Evolutionary conservation across 1,140 invertebrate genomes (phyloP).

Genomic region (Lordiphosa clarofinis): DNA sequence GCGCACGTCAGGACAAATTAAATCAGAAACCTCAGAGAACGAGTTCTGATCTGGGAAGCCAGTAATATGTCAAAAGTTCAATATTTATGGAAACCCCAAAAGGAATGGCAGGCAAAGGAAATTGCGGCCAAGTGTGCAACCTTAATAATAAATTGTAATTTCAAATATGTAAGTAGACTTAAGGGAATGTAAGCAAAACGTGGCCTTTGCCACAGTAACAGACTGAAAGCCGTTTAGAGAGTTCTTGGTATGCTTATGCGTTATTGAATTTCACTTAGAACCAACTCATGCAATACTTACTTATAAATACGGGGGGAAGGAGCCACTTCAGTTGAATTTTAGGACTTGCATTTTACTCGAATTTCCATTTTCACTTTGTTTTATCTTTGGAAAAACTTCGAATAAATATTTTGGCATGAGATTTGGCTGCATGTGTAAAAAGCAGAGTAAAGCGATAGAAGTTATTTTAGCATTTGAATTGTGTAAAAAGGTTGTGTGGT

Average conservation of each 20-base stretch:
- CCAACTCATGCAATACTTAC: slow-evolving; percentile 42
- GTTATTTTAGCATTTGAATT: too few relatives aligned
- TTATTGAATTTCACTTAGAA: slow-evolving; percentile 77
- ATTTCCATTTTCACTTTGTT: background rate
- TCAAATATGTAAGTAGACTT: slow-evolving; percentile 12
- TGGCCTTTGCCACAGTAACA: background rate
- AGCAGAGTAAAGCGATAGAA: too few relatives aligned
- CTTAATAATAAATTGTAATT: slow-evolving; percentile 46
- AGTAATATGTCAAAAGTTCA: slow-evolving; percentile 1
- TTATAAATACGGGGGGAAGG: background rate
- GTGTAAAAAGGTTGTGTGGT: too few relatives aligned
- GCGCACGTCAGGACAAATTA: slow-evolving; percentile 22
- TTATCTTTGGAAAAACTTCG: too few relatives aligned
- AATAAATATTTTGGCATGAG: too few relatives aligned
- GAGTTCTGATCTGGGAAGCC: too few relatives aligned
- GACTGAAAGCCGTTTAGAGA: slow-evolving; percentile 16
- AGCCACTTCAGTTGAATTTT: too few relatives aligned
- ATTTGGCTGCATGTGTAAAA: too few relatives aligned
- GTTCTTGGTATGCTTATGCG: slow-evolving; percentile 64
- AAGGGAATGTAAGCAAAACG: too few relatives aligned
- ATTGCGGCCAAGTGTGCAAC: slow-evolving; percentile 5
- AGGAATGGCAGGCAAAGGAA: slow-evolving; percentile 1
- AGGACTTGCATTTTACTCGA: background rate
- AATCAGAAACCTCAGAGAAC: slow-evolving; percentile 26
- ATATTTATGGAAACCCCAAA: slow-evolving; percentile 27